Evolutionary conservation across 2,797 vertebrate genomes (phyloP), one percentile per base, ranked within the genome.

Genomic region (Gymnodraco acuticeps): DNA sequence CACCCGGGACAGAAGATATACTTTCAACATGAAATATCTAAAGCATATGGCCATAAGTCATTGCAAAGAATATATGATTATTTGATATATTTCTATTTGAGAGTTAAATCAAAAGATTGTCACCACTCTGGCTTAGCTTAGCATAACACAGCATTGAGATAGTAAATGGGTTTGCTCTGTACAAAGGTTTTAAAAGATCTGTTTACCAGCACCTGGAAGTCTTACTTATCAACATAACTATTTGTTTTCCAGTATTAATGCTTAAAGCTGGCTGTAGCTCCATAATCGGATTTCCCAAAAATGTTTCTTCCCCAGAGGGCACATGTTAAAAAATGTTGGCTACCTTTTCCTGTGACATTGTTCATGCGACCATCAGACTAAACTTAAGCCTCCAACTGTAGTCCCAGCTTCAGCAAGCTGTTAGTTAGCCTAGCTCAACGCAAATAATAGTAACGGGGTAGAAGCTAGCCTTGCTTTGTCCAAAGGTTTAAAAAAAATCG

Each of bases 1-100:
- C 77, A 61, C 43, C 84, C 45, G 66, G 71, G 71, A 70, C 63
- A 61, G 75, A 31, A 43, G 43, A 50, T 27, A 27, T 27, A 3
- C 41, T 23, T 54, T 23, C 17, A 11, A 17, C n/a, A 54, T 6
- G 1, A 60, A 63, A 48, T 15, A 38, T 12, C 10, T 53, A 15
- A 38, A 45, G 15, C 12, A n/a, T 20, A 55, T 20, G 6, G 53
- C 12, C 27, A 41, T 8, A 46, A 47, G 62, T 43, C 8, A 70
- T 5, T 66, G 16, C 10, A 15, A 15, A 2, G 3, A 46, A 17
- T 38, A 54, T 15, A 19, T 1, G 3, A 11, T 48, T n/a, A 38
- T 23, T 19, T 48, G 33, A 16, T 66, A 27, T 54, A 10, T 46
- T 65, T 3, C 13, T 38, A 38, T 38, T 38, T 43, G 23, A 65